Evolutionary conservation across 2,797 vertebrate genomes (phyloP), one percentile per base, ranked within the genome.

Genomic region (Mus minutoides): DNA sequence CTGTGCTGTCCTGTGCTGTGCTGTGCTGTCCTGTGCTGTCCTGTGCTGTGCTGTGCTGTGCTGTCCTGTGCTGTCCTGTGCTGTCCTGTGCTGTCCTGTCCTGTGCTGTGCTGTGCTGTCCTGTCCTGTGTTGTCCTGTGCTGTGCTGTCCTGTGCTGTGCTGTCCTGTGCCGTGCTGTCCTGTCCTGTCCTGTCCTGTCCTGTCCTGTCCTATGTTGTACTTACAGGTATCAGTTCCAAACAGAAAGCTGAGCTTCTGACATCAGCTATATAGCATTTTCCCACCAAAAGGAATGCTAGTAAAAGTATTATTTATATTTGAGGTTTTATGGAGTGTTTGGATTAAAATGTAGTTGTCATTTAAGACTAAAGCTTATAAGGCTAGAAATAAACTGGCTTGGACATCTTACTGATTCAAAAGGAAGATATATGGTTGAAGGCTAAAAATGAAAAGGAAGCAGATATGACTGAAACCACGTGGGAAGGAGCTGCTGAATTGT

Each of bases 331-430:
- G 83, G 17, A 37, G 90, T 29, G 92, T 88, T 88, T 91, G 46
- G 24, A 85, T 49, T 52, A 7, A 11, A 88, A 79, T 56, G 62
- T 29, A 85, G 54, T 75, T 96, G 91, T 84, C 58, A 85, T 73
- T 26, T 69, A 49, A 64, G 69, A 94, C 9, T 26, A 78, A 94
- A 79, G 37, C 43, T 90, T 79, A 46, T 92, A 87, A 92, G 10
- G 79, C 88, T 90, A 95, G 54, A 89, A 73, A 95, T 56, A 91
- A 85, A 52, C 14, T 3, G 62, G 43, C 82, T 76, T 93, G 56
- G 64, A 46, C 90, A 87, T 67, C 87, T 94, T 67, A 92, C 24
- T 77, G 82, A 90, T 54, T 94, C 43, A 94, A 87, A 85, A 95
- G 54, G 67, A 93, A 89, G 58, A 71, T 46, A 71, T 46, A 89